Conservation (phyloP, 1,140 invertebrate genomes). For the Drosophila repleta region DNA sequence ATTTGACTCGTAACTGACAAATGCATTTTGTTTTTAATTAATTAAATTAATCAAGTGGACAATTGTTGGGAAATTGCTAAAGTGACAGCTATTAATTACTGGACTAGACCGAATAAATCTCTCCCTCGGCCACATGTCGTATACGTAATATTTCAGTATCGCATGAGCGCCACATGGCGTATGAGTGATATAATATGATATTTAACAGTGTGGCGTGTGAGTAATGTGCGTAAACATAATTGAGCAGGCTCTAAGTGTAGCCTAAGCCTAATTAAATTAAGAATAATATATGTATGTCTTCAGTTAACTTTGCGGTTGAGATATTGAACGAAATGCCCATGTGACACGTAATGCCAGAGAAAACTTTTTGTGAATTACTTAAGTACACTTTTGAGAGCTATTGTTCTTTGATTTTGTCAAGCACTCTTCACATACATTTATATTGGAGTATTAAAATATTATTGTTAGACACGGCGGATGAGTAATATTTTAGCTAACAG, state of each 20-base stretch:
- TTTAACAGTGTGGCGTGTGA: not conserved
- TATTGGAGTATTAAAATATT: not conserved
- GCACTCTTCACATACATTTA: not conserved
- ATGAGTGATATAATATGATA: not conserved
- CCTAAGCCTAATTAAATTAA: too few relatives aligned
- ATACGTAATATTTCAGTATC: not conserved
- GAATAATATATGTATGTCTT: too few relatives aligned
- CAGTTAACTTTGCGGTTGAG: too few relatives aligned
- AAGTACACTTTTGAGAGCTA: too few relatives aligned
- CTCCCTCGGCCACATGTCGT: not conserved
- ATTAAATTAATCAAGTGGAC: too few relatives aligned
- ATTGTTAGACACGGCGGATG: slow-evolving; percentile 1
- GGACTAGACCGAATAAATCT: not conserved
- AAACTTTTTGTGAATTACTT: too few relatives aligned
- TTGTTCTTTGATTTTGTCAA: too few relatives aligned
- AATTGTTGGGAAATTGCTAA: too few relatives aligned
- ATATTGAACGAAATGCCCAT: too few relatives aligned
- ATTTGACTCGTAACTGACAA: not conserved
- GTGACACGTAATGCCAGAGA: too few relatives aligned
- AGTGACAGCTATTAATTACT: not conserved
- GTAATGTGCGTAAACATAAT: not conserved
- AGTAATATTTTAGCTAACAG: slow-evolving; percentile 2
- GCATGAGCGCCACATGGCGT: not conserved
- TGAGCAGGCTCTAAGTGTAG: too few relatives aligned
- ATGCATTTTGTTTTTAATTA: too few relatives aligned